Percentiles rank a stretch among this genome's conserved stretches.
phyloP scores from a whole-genome alignment of 2,113 vertebrate genomes.

The Centrocercus urophasianus region DNA sequence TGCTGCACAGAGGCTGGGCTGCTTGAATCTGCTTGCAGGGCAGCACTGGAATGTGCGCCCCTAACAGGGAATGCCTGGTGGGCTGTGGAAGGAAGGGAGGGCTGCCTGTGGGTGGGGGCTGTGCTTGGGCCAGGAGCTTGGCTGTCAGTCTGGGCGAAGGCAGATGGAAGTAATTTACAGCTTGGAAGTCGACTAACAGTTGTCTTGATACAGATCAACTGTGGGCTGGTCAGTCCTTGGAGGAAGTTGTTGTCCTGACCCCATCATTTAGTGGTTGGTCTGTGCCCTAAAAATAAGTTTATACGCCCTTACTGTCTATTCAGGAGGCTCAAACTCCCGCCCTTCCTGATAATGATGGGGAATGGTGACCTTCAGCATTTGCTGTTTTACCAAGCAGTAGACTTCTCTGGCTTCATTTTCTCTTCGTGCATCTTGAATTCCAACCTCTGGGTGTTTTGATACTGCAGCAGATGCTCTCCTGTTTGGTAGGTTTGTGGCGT shows the following conservation, averaged over 20 bases:
- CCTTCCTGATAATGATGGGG: background rate
- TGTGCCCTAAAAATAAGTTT: background rate
- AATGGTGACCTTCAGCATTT: background rate
- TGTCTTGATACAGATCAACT: background rate
- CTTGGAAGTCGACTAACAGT: conserved; percentile 24
- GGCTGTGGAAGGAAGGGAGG: background rate
- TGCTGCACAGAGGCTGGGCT: background rate
- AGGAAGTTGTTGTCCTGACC: background rate
- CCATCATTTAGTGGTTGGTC: conserved; percentile 13
- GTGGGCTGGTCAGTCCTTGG: background rate
- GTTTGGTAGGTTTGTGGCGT: background rate
- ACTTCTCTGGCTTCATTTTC: background rate
- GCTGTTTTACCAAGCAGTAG: background rate
- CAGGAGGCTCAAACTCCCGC: background rate
- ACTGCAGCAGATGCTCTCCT: background rate
- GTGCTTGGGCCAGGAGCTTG: conserved; percentile 33
- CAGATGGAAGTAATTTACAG: conserved; percentile 60
- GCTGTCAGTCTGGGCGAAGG: background rate
- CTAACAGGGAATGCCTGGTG: background rate
- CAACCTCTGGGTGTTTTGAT: background rate
- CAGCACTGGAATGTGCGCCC: background rate
- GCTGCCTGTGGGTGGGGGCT: background rate
- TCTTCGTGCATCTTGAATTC: background rate
- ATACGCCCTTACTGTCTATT: background rate
- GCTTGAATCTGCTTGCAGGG: background rate